phyloP scores from a whole-genome alignment of 2,888 invertebrate genomes.

The Stegophylla sp. region DNA sequence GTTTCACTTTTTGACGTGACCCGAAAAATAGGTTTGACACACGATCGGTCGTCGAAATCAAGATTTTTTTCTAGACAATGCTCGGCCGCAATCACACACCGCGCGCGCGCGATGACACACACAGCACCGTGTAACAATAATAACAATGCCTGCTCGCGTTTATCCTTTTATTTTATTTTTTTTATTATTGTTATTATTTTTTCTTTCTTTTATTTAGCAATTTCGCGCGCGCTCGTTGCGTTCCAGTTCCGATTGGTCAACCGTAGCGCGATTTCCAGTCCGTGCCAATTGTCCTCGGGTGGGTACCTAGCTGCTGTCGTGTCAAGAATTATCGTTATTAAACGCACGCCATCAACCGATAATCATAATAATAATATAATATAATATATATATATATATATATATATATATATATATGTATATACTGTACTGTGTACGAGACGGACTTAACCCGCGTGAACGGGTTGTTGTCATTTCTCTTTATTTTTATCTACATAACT shows the following conservation, averaged over 20 bases:
- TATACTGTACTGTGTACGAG: neutral
- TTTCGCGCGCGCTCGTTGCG: constrained; percentile 25
- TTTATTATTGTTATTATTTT: neutral
- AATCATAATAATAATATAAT: constrained; percentile 8
- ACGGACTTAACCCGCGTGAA: neutral
- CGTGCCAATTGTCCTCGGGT: constrained; percentile 47
- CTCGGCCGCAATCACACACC: neutral
- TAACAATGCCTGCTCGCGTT: constrained; percentile 20
- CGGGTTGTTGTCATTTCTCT: neutral
- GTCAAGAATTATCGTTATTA: constrained; percentile 48
- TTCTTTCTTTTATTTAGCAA: constrained; percentile 31
- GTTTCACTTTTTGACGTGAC: constrained; percentile 50
- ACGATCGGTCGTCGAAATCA: constrained; percentile 2
- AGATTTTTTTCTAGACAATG: no score
- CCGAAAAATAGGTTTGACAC: constrained; percentile 38
- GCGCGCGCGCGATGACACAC: neutral
- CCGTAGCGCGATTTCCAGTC: constrained; percentile 49
- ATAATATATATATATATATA: neutral
- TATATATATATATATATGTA: neutral
- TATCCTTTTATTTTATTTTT: constrained; percentile 28
- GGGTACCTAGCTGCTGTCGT: neutral
- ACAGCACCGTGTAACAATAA: constrained; percentile 16
- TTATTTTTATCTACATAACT: neutral
- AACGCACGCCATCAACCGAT: constrained; percentile 30
- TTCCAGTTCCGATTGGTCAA: constrained; percentile 47